Conservation (phyloP, 2,888 invertebrate genomes). For the Lasioglossum zephyrum region DNA sequence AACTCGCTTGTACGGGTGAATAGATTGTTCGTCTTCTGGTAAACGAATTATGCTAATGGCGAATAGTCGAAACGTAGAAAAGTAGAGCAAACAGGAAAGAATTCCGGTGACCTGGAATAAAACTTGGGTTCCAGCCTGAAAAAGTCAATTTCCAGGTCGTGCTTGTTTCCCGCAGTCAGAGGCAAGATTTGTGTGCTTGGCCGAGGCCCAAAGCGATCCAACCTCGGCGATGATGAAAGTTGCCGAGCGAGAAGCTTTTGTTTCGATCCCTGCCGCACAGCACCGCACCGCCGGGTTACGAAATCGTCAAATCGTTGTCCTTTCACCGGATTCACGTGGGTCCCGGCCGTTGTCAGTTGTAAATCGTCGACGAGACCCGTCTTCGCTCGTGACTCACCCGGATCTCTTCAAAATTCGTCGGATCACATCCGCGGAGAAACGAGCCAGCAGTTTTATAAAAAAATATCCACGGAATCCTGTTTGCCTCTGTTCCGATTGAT, state of each 20-base stretch:
- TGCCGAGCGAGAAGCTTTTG: constrained; percentile 10
- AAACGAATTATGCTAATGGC: neutral
- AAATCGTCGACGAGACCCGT: neutral
- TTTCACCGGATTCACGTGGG: constrained; percentile 50
- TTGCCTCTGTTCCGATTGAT: constrained; percentile 27
- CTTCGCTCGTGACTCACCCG: constrained; percentile 33
- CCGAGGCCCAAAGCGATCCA: constrained; percentile 12
- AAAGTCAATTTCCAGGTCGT: constrained; percentile 8
- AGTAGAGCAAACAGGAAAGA: neutral
- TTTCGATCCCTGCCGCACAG: constrained; percentile 12
- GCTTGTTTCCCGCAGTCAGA: neutral
- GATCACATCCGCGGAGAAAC: constrained; percentile 29
- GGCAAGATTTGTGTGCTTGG: constrained; percentile 14
- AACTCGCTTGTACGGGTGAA: neutral
- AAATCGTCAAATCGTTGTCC: constrained; percentile 48
- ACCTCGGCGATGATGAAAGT: constrained; percentile 31
- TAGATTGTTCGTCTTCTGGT: neutral
- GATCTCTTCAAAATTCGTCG: constrained; percentile 48
- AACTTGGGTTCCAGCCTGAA: neutral
- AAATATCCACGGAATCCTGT: constrained; percentile 29
- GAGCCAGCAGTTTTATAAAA: constrained; percentile 33
- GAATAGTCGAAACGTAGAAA: neutral
- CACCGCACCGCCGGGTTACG: constrained; percentile 28
- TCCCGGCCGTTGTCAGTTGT: neutral
- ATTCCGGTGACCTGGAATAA: constrained; percentile 17